Evolutionary conservation across 2,797 vertebrate genomes (phyloP), one percentile per base, ranked within the genome.

Genomic region (Helicolenus hilgendorfi): DNA sequence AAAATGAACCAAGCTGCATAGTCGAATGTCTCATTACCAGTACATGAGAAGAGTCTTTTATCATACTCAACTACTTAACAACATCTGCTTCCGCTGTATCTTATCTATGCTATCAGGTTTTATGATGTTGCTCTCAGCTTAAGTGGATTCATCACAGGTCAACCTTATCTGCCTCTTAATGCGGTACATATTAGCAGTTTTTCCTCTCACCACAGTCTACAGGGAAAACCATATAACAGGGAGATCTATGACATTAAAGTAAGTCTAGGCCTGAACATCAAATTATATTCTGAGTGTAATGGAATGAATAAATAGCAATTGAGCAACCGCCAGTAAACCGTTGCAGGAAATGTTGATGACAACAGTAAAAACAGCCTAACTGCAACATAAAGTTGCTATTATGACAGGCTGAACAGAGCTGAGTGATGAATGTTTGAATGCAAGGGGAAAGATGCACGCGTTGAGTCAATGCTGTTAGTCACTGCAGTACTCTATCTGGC

Each of bases 381-480:
- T 68, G 73, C 83, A 81, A 85, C 78, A 87, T 89, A 73, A 90
- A 84, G 35, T 72, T 84, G 36, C 49, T 58, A 27, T 81, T 69
- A 87, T 82, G 79, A 69, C 70, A 81, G 31, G 56, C 26, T 58
- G 22, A 79, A 79, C 31, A 35, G 74, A 74, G 82, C 1, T 69
- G 77, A 90, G 83, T 73, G 77, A 90, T 84, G 60, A 85, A 81
- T 72, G 79, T 84, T 79, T 81, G 27, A 86, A 90, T 26, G 74
- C 24, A 27, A 83, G 69, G 55, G 63, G 60, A 86, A 72, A 80
- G 76, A 82, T 79, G 69, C 63, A 49, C 5, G 2, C 29, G 4
- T 76, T 72, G 74, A 88, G 53, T 81, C 83, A 65, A 62, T 31
- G 76, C 81, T 22, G 79, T 90, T 88, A 72, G 77, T 81, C 59